phyloP scores from a whole-genome alignment of 1,140 invertebrate genomes.

The Penaeus indicus region DNA sequence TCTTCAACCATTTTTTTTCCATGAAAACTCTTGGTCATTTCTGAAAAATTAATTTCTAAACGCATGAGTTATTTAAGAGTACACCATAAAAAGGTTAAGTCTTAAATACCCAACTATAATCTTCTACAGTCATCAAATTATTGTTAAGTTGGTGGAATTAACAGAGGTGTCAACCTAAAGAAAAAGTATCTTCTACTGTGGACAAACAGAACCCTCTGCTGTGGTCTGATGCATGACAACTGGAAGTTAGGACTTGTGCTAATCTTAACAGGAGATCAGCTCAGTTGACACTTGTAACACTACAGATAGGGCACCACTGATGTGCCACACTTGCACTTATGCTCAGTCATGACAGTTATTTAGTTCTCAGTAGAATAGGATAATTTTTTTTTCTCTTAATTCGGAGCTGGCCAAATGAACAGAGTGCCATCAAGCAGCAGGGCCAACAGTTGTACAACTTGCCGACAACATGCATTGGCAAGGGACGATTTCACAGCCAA shows the following conservation, averaged over 20 bases:
- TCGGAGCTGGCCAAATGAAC: slow-evolving; percentile 47
- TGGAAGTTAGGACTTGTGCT: slow-evolving; percentile 47
- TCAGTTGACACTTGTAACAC: slow-evolving; percentile 16
- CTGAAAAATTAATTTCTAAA: too few species aligned
- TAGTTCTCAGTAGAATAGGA: slow-evolving; percentile 50
- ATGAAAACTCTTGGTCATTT: neutral
- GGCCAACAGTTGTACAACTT: slow-evolving; percentile 55
- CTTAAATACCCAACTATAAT: too few species aligned
- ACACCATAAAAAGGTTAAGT: too few species aligned
- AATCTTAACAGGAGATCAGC: slow-evolving; percentile 30
- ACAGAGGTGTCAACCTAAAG: neutral
- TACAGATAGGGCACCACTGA: slow-evolving; percentile 35
- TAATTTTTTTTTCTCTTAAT: slow-evolving; percentile 37
- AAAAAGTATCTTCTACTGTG: slow-evolving; percentile 41
- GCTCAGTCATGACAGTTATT: slow-evolving; percentile 35
- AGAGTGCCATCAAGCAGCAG: slow-evolving; percentile 39
- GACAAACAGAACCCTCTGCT: slow-evolving; percentile 59
- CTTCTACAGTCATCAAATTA: too few species aligned
- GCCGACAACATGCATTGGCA: slow-evolving; percentile 61
- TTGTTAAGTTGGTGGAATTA: neutral
- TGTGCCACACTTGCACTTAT: neutral
- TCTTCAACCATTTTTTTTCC: neutral
- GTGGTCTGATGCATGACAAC: slow-evolving; percentile 48
- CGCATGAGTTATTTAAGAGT: too few species aligned
- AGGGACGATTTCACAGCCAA: slow-evolving; percentile 64